These are phyloP conservation scores for Tachina lurida DNA, from an alignment of 2,888 invertebrate genomes.

Conservation along the genomic window DNA sequence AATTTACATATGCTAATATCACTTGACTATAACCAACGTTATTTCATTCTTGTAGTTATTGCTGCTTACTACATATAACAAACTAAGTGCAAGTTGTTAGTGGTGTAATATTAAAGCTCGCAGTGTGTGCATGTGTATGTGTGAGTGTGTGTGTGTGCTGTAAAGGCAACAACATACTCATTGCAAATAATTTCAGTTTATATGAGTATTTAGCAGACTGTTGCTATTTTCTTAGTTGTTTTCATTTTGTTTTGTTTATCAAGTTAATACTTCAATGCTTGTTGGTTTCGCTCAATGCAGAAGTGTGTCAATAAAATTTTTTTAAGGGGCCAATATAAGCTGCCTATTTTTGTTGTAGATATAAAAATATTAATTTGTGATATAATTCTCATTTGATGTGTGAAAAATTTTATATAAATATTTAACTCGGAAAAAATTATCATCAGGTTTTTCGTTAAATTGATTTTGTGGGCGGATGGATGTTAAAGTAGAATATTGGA, in stretches of 20 bases:
- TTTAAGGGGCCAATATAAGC: background rate
- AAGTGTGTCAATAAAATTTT: background rate
- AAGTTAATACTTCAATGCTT: slow-evolving; percentile 54
- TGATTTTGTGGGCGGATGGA: no score
- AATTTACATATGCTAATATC: slow-evolving; percentile 70
- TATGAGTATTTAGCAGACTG: slow-evolving; percentile 60
- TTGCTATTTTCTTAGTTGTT: slow-evolving; percentile 46
- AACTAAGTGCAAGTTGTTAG: slow-evolving; percentile 13
- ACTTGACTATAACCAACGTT: slow-evolving; percentile 6
- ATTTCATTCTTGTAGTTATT: slow-evolving; percentile 1
- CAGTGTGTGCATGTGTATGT: background rate
- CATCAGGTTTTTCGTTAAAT: no score
- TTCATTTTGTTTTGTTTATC: slow-evolving; percentile 58
- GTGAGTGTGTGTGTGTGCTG: slow-evolving; percentile 12
- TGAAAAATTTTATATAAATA: no score
- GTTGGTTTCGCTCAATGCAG: slow-evolving; percentile 27
- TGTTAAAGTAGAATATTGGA: no score
- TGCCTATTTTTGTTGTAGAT: background rate
- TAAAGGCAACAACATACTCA: slow-evolving; percentile 43
- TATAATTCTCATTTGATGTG: no score
- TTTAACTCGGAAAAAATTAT: no score
- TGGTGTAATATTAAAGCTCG: slow-evolving; percentile 8
- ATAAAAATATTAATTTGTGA: background rate
- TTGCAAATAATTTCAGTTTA: slow-evolving; percentile 45
- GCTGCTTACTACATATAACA: slow-evolving; percentile 1